These are phyloP conservation scores for Myrmecobius fasciatus DNA, from an alignment of 2,113 vertebrate species.

Conservation along the genomic window DNA sequence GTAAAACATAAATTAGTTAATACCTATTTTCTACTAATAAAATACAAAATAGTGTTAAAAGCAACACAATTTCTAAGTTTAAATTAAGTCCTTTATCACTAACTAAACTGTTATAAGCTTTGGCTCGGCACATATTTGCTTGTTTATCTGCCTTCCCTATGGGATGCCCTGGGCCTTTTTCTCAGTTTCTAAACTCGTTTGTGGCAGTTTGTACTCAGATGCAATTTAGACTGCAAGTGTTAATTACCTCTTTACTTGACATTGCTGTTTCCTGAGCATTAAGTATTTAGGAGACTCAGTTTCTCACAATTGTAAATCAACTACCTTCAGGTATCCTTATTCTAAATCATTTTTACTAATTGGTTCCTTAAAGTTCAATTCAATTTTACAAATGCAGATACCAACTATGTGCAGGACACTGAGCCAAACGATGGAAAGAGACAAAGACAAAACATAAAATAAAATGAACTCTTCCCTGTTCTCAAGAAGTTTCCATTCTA, in stretches of 20 bases:
- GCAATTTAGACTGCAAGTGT: slow-evolving; percentile 47
- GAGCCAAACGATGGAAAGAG: not conserved
- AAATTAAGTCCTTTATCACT: slow-evolving; percentile 4
- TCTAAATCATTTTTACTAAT: slow-evolving; percentile 22
- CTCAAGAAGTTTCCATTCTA: not conserved
- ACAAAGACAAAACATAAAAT: not conserved
- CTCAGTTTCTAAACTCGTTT: slow-evolving; percentile 25
- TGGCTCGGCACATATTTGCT: not conserved
- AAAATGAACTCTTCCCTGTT: not conserved
- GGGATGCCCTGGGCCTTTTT: not conserved
- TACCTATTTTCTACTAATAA: not conserved
- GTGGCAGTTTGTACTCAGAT: slow-evolving; percentile 22
- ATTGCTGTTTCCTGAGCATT: slow-evolving; percentile 10
- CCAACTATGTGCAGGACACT: not conserved
- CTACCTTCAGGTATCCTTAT: not conserved
- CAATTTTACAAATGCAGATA: not conserved
- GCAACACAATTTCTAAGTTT: not conserved
- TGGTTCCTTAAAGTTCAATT: slow-evolving; percentile 32
- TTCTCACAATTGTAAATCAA: slow-evolving; percentile 22
- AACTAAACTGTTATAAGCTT: slow-evolving; percentile 25
- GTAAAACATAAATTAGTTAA: not conserved
- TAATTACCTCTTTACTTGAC: slow-evolving; percentile 51
- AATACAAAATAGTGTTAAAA: not conserved
- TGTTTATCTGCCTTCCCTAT: slow-evolving; percentile 17
- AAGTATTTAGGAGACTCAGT: slow-evolving; percentile 50